phyloP scores from a whole-genome alignment of 2,888 invertebrate species.

The Macrosoma leucophasiata region DNA sequence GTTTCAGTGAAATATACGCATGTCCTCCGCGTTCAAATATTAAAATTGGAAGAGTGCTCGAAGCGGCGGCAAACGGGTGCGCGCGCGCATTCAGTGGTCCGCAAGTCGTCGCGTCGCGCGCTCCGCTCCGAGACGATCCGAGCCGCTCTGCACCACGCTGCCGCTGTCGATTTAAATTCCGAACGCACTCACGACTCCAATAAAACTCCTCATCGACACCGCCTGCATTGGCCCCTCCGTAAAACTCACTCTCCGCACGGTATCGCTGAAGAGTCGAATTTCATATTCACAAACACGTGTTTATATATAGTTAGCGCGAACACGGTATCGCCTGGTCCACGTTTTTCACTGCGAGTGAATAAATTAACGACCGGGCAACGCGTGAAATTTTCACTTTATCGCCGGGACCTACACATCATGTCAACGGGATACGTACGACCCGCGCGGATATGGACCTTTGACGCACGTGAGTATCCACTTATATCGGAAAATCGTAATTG shows the following conservation, averaged over 20 bases:
- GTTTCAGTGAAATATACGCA: slow-evolving; percentile 50
- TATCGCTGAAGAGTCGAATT: slow-evolving; percentile 35
- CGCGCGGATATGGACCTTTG: slow-evolving; percentile 44
- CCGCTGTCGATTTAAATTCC: slow-evolving; percentile 46
- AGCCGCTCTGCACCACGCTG: slow-evolving; percentile 43
- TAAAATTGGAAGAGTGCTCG: slow-evolving; percentile 61
- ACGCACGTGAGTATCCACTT: slow-evolving; percentile 54
- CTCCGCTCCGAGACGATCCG: slow-evolving; percentile 51
- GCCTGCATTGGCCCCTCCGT: no score
- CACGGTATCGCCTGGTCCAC: slow-evolving; percentile 52
- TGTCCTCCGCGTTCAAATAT: slow-evolving; percentile 46
- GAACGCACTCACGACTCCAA: slow-evolving; percentile 44
- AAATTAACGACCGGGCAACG: slow-evolving; percentile 52
- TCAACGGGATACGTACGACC: slow-evolving; percentile 45
- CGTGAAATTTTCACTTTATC: slow-evolving; percentile 68
- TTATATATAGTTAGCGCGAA: slow-evolving; percentile 63
- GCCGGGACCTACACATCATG: slow-evolving; percentile 45
- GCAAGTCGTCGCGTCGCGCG: slow-evolving; percentile 65
- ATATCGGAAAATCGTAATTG: no score
- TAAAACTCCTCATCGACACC: slow-evolving; percentile 6
- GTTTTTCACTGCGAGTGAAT: slow-evolving; percentile 66
- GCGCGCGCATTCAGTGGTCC: slow-evolving; percentile 63
- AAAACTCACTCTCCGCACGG: slow-evolving; percentile 6
- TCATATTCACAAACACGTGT: slow-evolving; percentile 57
- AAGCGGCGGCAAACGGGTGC: slow-evolving; percentile 35